phyloP scores from a whole-genome alignment of 1,140 invertebrate species.

The Drosophila parvula region DNA sequence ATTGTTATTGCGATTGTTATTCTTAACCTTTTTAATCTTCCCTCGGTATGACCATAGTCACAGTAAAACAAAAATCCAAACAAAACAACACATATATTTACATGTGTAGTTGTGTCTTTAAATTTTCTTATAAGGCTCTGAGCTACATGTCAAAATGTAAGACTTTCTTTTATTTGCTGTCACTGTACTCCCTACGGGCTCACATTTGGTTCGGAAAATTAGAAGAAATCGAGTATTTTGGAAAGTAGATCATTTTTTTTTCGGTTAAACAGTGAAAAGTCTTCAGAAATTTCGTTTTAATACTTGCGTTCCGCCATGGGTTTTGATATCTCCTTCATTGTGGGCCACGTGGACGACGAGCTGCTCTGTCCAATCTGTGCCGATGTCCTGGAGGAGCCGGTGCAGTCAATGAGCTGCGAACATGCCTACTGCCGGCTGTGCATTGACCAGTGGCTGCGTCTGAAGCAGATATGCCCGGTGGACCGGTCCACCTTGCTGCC shows the following conservation, averaged over 20 bases:
- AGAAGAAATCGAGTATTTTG: slow-evolving; percentile 48
- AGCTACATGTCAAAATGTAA: neutral
- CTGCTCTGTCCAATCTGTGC: slow-evolving; percentile 64
- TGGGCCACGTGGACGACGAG: slow-evolving; percentile 67
- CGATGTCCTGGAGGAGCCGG: slow-evolving; percentile 60
- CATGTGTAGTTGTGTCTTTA: too few species aligned
- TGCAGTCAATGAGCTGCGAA: slow-evolving; percentile 59
- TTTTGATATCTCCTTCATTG: slow-evolving; percentile 53
- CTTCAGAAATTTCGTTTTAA: slow-evolving; percentile 6
- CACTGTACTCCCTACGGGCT: neutral
- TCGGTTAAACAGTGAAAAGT: slow-evolving; percentile 21
- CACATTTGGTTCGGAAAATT: slow-evolving; percentile 63
- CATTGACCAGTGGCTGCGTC: slow-evolving; percentile 61
- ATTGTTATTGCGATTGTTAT: too few species aligned
- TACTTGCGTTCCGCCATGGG: slow-evolving; percentile 37
- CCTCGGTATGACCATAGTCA: too few species aligned
- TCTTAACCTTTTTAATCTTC: too few species aligned
- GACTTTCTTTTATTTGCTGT: neutral
- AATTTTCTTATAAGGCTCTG: neutral
- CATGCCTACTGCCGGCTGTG: slow-evolving; percentile 60
- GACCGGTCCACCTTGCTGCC: slow-evolving; percentile 42
- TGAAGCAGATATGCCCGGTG: slow-evolving; percentile 64
- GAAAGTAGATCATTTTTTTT: slow-evolving; percentile 17
- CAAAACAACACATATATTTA: too few species aligned
- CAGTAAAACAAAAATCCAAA: too few species aligned